A percentile compares a stretch with the other conserved stretches of the same genome.
phyloP scores from a whole-genome alignment of 2,888 invertebrate genomes.

The Chloroclysta siterata region DNA sequence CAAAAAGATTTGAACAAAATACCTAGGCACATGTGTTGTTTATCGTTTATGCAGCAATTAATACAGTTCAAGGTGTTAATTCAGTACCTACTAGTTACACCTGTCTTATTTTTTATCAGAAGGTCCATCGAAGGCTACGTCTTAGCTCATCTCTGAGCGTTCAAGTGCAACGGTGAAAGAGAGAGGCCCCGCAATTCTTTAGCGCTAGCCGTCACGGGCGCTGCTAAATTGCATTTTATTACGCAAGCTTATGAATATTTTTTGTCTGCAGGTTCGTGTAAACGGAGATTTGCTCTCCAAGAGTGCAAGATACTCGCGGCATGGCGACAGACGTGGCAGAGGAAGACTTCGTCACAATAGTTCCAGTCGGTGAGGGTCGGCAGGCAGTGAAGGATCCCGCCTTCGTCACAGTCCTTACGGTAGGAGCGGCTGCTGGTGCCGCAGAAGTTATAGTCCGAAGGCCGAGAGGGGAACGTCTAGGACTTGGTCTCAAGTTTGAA shows the following conservation, averaged over 20 bases:
- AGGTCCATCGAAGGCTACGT: constrained; percentile 19
- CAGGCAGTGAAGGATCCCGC: constrained; percentile 64
- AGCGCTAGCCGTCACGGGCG: constrained; percentile 62
- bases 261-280: constrained; percentile 74
- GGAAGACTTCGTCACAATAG: constrained; percentile 85
- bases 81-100: not conserved
- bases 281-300: constrained; percentile 59
- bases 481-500: constrained; percentile 96
- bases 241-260: constrained; percentile 71
- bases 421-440: constrained; percentile 80
- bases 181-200: constrained; percentile 71
- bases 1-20: not conserved
- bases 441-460: constrained; percentile 93
- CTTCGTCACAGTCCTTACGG: constrained; percentile 87
- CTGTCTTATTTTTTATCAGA: constrained; percentile 14
- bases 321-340: constrained; percentile 78
- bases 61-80: constrained; percentile 1
- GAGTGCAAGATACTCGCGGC: constrained; percentile 69
- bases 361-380: constrained; percentile 83
- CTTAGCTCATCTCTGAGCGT: constrained; percentile 59
- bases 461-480: constrained; percentile 94
- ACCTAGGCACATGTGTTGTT: not conserved
- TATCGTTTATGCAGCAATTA: not conserved
- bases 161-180: constrained; percentile 74
- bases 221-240: constrained; percentile 67